Percentiles rank a stretch among this genome's conserved stretches.
These are phyloP conservation scores for Piaya cayana DNA, from an alignment of 2,113 vertebrate species.

Conservation along the genomic window DNA sequence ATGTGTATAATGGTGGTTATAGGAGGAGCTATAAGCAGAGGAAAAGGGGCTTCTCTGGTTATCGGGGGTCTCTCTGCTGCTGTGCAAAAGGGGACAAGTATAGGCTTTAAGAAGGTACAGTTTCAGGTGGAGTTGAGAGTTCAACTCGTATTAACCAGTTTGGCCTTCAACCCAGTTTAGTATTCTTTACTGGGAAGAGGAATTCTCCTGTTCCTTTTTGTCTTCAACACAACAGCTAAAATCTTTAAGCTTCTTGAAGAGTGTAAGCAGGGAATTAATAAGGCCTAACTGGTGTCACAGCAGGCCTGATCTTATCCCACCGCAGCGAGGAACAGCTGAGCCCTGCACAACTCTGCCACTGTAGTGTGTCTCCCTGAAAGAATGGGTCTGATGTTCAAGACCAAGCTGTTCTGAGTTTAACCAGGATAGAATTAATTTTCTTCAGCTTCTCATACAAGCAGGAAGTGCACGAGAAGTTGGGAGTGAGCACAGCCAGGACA, in stretches of 20 bases:
- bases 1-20: neutral
- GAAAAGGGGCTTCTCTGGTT: neutral
- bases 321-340: neutral
- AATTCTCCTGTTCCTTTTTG: neutral
- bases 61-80: neutral
- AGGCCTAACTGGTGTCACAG: neutral
- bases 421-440: too few relatives aligned
- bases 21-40: neutral
- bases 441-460: too few relatives aligned
- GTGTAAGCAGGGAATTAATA: neutral
- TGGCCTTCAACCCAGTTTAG: neutral
- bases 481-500: too few relatives aligned
- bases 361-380: neutral
- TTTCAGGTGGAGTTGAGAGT: neutral
- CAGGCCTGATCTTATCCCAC: neutral
- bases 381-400: neutral
- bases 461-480: too few relatives aligned
- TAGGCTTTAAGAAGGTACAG: neutral
- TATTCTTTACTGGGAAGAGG: neutral
- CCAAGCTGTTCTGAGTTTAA: neutral
- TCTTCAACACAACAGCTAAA: neutral
- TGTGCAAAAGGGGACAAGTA: neutral
- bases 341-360: neutral
- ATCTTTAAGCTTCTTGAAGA: neutral
- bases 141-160: neutral